Base-by-base conservation (phyloP, 2,113 vertebrate genomes). In the Psettodes erumei region DNA sequence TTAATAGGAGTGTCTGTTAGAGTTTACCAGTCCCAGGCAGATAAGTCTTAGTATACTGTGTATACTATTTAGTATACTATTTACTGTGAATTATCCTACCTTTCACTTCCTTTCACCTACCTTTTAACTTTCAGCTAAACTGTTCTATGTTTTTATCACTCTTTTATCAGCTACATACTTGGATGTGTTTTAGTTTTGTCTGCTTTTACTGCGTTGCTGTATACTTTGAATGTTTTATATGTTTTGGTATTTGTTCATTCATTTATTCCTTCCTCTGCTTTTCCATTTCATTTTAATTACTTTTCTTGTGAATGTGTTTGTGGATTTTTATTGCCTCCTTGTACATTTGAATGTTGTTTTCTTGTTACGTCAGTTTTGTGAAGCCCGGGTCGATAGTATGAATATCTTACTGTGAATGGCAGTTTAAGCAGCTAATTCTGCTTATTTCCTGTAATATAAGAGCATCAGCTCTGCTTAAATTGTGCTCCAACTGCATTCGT, bases 381-480 rank as follows among this genome's bases (percentile, higher is more conserved):
- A 68, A 75, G 55, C 74, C 8, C 25, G 25, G 35, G 28, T 61
- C 5, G 2, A 27, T 63, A 61, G 38, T 69, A 23, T 65, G 43
- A 50, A 59, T 37, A 38, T 62, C 15, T 77, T 40, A 30, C 23
- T 40, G 3, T 61, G 69, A 87, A 63, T 71, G 67, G 35, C 70
- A 79, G 53, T 74, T 73, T 74, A 83, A 80, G 71, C 50, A 30
- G 65, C 35, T 65, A 59, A 76, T 70, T 71, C 37, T 69, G 68
- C 27, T 40, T 32, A 18, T 84, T 69, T 61, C 11, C 61, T 56
- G 42, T 28, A 35, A 61, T 40, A 47, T 40, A 45, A 56, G 55
- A 68, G 45, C 70, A 63, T 79, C 48, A 61, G 37, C 30, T 25
- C 23, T 35, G 21, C 13, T 30, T 63, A 74, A 71, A 82, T 86